Conservation (phyloP, 2,113 vertebrate species). For the Mormyrus iriodes region DNA sequence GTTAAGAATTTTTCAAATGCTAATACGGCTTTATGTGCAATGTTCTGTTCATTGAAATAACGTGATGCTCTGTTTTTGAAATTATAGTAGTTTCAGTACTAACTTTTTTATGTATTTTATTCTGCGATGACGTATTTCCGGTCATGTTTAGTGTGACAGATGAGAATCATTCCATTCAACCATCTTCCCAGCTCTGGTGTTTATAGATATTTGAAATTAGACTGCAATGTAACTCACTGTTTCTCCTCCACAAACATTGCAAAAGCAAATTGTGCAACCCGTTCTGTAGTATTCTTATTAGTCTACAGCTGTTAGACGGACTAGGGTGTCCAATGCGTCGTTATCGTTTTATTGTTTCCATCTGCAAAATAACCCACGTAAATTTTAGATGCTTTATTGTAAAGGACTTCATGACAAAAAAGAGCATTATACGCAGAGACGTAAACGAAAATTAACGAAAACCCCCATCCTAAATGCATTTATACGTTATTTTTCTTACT, state of each 20-base stretch:
- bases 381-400: neutral
- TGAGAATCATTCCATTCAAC: neutral
- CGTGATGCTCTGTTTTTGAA: neutral
- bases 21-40: neutral
- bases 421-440: neutral
- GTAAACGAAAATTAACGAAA: neutral
- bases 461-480: neutral
- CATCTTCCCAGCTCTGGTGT: neutral
- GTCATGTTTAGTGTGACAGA: neutral
- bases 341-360: neutral
- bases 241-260: neutral
- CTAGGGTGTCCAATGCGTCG: neutral
- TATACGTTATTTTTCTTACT: neutral
- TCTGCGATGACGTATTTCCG: neutral
- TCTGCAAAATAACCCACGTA: neutral
- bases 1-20: neutral
- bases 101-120: neutral
- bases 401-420: neutral
- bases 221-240: too few species aligned
- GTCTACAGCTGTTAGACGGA: neutral
- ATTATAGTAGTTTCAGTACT: constrained; percentile 2
- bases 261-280: neutral
- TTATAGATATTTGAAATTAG: neutral
- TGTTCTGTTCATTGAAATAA: neutral
- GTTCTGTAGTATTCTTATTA: neutral